Evolutionary conservation across 2,888 invertebrate species (phyloP).

Genomic region (Nemotelus nigrinus): DNA sequence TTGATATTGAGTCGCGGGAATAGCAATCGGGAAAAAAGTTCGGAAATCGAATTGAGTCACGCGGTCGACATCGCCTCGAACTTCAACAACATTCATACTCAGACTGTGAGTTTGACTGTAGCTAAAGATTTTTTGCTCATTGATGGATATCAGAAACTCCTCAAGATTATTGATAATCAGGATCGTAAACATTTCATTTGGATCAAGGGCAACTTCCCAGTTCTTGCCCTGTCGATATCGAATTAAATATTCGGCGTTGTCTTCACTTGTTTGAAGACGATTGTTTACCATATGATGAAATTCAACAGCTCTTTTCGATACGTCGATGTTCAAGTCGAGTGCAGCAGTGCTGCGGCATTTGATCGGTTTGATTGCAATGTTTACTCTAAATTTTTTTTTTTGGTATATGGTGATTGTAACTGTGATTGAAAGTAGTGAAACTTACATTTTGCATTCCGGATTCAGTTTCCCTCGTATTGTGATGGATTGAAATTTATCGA

Average conservation of each 20-base stretch:
- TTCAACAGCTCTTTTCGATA: neutral
- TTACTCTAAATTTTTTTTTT: neutral
- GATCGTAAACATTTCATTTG: neutral
- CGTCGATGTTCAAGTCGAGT: neutral
- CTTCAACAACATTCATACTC: neutral
- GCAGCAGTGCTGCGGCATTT: neutral
- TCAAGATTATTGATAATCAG: neutral
- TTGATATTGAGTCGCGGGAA: conserved; percentile 12
- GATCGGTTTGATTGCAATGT: neutral
- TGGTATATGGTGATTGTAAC: neutral
- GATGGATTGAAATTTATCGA: neutral
- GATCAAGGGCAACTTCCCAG: neutral
- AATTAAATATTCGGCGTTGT: neutral
- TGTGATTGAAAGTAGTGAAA: neutral
- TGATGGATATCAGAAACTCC: conserved; percentile 4
- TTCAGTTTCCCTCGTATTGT: conserved; percentile 8
- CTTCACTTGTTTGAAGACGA: neutral
- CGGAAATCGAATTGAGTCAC: conserved; percentile 1
- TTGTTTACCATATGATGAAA: neutral
- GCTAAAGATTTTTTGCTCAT: neutral
- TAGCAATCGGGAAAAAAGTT: neutral
- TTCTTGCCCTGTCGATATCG: neutral
- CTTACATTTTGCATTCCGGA: conserved; percentile 3
- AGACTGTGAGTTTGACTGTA: neutral
- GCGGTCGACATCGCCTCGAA: neutral